Conservation (phyloP, 1,140 invertebrate genomes). For the Belonocnema kinseyi region DNA sequence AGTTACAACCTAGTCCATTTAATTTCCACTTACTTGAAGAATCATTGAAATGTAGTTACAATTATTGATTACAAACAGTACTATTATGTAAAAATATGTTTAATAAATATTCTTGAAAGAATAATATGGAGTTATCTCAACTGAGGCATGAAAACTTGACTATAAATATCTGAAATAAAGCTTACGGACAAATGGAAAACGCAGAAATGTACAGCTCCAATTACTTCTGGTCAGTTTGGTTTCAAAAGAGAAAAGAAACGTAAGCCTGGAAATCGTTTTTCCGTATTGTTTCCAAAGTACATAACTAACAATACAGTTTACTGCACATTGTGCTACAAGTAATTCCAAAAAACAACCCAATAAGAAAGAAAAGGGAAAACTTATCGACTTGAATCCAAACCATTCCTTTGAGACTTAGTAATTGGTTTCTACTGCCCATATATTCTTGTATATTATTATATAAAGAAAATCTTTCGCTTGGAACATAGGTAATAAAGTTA, state of each 20-base stretch:
- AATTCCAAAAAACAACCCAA: not conserved
- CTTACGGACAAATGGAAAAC: not conserved
- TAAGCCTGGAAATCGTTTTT: constrained; percentile 8
- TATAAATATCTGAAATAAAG: not conserved
- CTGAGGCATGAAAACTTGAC: not conserved
- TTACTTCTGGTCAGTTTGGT: constrained; percentile 15
- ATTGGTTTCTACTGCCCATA: not conserved
- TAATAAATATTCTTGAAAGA: not conserved
- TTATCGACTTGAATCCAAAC: not conserved
- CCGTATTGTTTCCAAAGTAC: constrained; percentile 8
- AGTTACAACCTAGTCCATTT: too few species aligned
- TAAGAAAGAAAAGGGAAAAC: constrained; percentile 1
- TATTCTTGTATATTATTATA: not conserved
- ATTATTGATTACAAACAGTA: not conserved
- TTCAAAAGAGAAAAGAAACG: not conserved
- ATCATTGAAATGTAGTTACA: too few species aligned
- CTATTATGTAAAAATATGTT: not conserved
- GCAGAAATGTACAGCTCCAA: not conserved
- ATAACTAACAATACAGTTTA: constrained; percentile 25
- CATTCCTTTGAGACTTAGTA: not conserved
- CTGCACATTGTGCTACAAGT: not conserved
- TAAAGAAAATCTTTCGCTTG: too few species aligned
- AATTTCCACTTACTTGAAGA: too few species aligned
- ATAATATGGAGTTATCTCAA: not conserved
- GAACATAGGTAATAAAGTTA: too few species aligned